Evolutionary conservation across 37 sponge, comb jelly and placozoan species (phyloP), one percentile per base, ranked within the genome.

Genomic region (Bolinopsis microptera): DNA sequence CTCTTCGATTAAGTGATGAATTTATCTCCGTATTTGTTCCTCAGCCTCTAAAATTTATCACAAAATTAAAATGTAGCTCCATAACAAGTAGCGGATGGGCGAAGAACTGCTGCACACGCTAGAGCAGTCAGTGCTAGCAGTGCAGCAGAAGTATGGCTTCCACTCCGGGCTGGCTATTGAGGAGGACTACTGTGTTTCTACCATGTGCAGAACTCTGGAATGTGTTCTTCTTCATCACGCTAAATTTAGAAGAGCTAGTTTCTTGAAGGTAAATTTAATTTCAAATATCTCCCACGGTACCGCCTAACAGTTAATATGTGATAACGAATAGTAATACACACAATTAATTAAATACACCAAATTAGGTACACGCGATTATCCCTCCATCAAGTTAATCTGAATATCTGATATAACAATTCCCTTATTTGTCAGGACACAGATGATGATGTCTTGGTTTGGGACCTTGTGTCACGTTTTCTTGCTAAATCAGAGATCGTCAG

Each of bases 181-280:
- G 28, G 90, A 86, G n/a, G 90, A 86, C 35, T 86, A 86, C 61
- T 86, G 90, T 27, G 90, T 86, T 41, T 39, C 90, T n/a, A 86
- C 34, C 61, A 9, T 86, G 18, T 86, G 90, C 22, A 39, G 90
- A 3, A 41, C 2, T 40, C 36, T 86, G 2, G 90, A 86, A 25
- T 39, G 22, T 39, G 35, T 86, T 18, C 30, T 86, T 5, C 41
- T 86, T 5, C 61, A 86, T 86, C 90, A 86, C 18, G 90, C 90
- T 39, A 86, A 86, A 39, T 41, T 86, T 39, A 86, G 90, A 27
- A 86, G 30, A 41, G n/a, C 90, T 86, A 32, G 80, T 32, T 77
- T 77, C 18, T 32, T 48, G 13, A 48, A 48, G 61, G 61, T 48
- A 18, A 48, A n/a, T n/a, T n/a, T n/a, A n/a, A n/a, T n/a, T n/a